Evolutionary conservation across 2,888 invertebrate genomes (phyloP), one percentile per base, ranked within the genome.

Genomic region (Pyrrhia umbra): DNA sequence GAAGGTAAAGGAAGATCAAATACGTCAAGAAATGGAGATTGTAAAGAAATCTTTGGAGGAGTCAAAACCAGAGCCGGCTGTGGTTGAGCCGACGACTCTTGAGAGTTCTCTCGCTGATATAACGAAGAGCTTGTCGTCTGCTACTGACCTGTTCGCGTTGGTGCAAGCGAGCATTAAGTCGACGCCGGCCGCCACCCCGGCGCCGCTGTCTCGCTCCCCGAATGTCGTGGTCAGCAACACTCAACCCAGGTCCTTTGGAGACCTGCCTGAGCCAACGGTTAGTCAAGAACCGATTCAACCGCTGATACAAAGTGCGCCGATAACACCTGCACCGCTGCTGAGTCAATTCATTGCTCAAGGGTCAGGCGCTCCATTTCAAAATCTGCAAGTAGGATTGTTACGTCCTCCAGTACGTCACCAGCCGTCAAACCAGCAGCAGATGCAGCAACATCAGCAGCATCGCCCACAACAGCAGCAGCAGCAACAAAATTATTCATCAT

Each of bases 1-100:
- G 81, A 97, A 97, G 84, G 96, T 97, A 0, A 96, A 95, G 73
- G 96, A 96, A 65, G 95, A 95, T 77, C 93, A 95, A 80, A 90
- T 94, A 39, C 95, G 96, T 13, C 95, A 95, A 80, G 95, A 95
- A 68, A 95, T 96, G 88, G 95, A 96, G 83, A 94, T 96, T 57
- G 94, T 95, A 6, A 93, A 88, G 81, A 94, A 95, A 72, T 92
- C 95, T 13, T 77, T 95, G 9, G 89, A 92, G 63, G 92, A 91
- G 68, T 68, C 85, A 0, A 90, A 90, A 68, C 68, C 79, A n/a
- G 69, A 90, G 65, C 65, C 80, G 8, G 66, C 30, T 34, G 8
- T n/a, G 6, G 2, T 21, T 16, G 56, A 64, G 6, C 8, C 63
- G 6, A 1, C 51, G 2, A 52, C 57, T 15, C 39, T 73, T 0